Evolutionary conservation across 2,888 invertebrate genomes (phyloP).

Genomic region (Epiblema foenella): DNA sequence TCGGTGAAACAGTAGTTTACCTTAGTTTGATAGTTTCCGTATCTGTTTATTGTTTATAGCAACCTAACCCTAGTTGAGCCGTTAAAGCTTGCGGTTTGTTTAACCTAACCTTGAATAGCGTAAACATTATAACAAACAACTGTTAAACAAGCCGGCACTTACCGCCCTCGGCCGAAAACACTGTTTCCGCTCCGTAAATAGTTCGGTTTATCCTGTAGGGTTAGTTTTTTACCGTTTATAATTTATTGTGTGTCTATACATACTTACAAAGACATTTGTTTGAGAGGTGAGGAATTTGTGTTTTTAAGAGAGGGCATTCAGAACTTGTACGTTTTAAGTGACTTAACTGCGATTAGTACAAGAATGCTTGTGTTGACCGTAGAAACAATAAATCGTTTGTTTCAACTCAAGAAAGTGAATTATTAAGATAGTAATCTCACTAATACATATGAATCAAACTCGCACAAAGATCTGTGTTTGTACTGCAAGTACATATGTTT

Average conservation of each 20-base stretch:
- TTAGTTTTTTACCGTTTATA: constrained; percentile 18
- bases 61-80: constrained; percentile 25
- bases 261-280: constrained; percentile 3
- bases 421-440: not conserved
- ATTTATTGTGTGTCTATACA: constrained; percentile 20
- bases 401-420: not conserved
- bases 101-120: constrained; percentile 20
- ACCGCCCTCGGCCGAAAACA: constrained; percentile 20
- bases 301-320: not conserved
- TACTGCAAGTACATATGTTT: not conserved
- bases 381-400: not conserved
- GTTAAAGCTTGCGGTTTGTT: constrained; percentile 23
- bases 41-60: constrained; percentile 22
- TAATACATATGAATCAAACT: not conserved
- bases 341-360: not conserved
- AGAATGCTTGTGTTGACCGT: not conserved
- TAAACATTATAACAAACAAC: constrained; percentile 29
- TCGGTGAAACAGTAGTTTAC: constrained; percentile 15
- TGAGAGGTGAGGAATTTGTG: constrained; percentile 3
- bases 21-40: constrained; percentile 9
- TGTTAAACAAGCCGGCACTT: constrained; percentile 25
- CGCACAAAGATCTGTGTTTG: not conserved
- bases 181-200: constrained; percentile 24
- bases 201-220: constrained; percentile 8
- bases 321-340: not conserved